Conservation (phyloP, 1,140 invertebrate species). For the Drosophila busckii region DNA sequence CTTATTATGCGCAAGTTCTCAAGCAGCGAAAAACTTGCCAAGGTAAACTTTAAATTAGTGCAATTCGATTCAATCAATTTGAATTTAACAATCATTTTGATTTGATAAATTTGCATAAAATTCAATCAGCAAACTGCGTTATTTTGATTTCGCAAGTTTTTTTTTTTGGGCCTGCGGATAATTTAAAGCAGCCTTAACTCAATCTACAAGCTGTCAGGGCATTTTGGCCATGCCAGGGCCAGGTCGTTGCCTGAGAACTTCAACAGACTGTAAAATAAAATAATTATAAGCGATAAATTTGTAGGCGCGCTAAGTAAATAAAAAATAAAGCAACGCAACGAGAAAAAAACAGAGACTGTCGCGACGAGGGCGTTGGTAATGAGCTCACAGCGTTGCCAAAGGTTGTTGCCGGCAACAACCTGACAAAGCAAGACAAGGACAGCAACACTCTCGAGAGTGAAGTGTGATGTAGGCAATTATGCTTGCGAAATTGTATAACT, state of each 20-base stretch:
- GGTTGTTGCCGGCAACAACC: conserved; percentile 54
- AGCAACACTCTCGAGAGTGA: conserved; percentile 1
- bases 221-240: conserved; percentile 6
- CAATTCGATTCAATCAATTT: no score
- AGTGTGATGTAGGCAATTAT: conserved; percentile 37
- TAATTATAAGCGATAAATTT: conserved; percentile 73
- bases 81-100: no score
- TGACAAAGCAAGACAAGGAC: conserved; percentile 5
- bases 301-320: conserved; percentile 39
- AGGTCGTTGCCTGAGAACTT: conserved; percentile 68
- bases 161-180: no score
- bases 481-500: conserved; percentile 33
- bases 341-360: conserved; percentile 1
- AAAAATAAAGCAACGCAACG: conserved; percentile 50
- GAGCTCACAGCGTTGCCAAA: conserved; percentile 32
- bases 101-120: no score
- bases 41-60: no score
- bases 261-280: conserved; percentile 75
- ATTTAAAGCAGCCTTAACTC: conserved; percentile 26
- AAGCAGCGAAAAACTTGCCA: no score
- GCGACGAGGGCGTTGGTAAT: conserved; percentile 44
- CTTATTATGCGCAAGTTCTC: no score
- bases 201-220: not conserved
- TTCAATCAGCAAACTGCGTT: no score
- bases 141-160: no score